phyloP scores from a whole-genome alignment of 2,888 invertebrate genomes.

The Drosophila peninsularis region DNA sequence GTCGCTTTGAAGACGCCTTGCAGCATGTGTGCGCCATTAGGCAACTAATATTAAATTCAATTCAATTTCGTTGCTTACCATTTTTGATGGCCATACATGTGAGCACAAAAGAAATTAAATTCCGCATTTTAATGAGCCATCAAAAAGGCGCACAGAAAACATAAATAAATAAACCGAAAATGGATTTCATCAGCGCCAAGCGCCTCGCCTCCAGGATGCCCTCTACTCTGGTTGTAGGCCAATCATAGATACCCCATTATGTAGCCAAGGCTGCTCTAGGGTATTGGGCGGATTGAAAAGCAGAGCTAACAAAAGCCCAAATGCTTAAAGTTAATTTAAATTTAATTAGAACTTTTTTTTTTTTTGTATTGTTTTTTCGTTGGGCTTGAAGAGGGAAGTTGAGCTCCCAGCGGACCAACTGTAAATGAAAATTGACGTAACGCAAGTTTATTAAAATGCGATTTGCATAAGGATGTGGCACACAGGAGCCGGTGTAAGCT shows the following conservation, averaged over 20 bases:
- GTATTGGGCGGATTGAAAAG: constrained; percentile 50
- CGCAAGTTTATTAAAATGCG: constrained; percentile 78
- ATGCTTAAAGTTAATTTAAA: constrained; percentile 80
- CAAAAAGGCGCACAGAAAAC: constrained; percentile 45
- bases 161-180: constrained; percentile 57
- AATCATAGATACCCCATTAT: constrained; percentile 13
- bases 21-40: constrained; percentile 57
- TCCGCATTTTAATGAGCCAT: constrained; percentile 79
- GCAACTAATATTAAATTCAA: constrained; percentile 78
- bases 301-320: constrained; percentile 72
- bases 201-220: constrained; percentile 8
- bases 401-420: constrained; percentile 67
- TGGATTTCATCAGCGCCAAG: constrained; percentile 26
- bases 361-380: constrained; percentile 54
- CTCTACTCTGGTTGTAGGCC: neutral
- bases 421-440: constrained; percentile 79
- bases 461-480: constrained; percentile 73
- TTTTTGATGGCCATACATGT: constrained; percentile 33
- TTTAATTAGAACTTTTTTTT: constrained; percentile 78
- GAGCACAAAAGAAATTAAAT: constrained; percentile 62
- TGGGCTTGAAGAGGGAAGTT: constrained; percentile 10
- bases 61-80: constrained; percentile 57
- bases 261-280: neutral
- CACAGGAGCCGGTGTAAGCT: constrained; percentile 12
- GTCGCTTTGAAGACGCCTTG: constrained; percentile 6